Base-by-base conservation (phyloP, 2,797 vertebrate genomes). In the Petrocephalus schoutedeni region DNA sequence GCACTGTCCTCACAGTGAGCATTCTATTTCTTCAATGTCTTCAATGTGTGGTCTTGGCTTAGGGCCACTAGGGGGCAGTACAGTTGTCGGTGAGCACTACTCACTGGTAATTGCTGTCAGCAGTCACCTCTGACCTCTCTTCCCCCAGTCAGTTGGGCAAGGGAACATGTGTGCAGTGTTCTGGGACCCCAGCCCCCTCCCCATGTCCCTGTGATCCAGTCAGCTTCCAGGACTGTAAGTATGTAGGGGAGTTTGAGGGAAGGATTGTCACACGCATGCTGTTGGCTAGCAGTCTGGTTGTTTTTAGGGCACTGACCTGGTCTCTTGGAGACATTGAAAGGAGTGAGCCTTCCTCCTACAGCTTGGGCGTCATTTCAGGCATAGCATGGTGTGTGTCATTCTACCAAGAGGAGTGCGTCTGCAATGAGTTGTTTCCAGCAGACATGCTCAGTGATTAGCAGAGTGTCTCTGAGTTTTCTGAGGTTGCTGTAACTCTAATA, bases 191-290 rank as follows among this genome's bases (percentile, higher is more conserved):
- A 21, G 67, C 67, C 53, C 67, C 57, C 45, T 58, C 8, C 67
- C 61, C 61, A 23, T 88, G n/a, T 49, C 61, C 64, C 21, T 49
- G 28, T 80, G 54, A 14, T 85, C 71, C 67, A 83, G 45, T 87
- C 64, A 51, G 32, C 88, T 61, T 51, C 41, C 67, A 57, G 85
- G 88, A 87, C 86, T 80, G 86, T 89, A 87, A 89, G 86, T 89
- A 87, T 64, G 45, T 51, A 54, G 58, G 10, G 21, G 16, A 83
- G 71, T 49, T 36, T 56, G 45, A 23, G 16, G 36, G 53, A 53
- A 67, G 74, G 86, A 86, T 36, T 16, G 54, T 59, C 14, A 53
- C 41, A 32, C 41, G 28, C 49, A 85, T 71, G 54, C 23, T 64
- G 4, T 61, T 85, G 58, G 88, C 53, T 82, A 36, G 21, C 23